Base-by-base conservation (phyloP, 2,113 vertebrate genomes). In the Vireo altiloquus region DNA sequence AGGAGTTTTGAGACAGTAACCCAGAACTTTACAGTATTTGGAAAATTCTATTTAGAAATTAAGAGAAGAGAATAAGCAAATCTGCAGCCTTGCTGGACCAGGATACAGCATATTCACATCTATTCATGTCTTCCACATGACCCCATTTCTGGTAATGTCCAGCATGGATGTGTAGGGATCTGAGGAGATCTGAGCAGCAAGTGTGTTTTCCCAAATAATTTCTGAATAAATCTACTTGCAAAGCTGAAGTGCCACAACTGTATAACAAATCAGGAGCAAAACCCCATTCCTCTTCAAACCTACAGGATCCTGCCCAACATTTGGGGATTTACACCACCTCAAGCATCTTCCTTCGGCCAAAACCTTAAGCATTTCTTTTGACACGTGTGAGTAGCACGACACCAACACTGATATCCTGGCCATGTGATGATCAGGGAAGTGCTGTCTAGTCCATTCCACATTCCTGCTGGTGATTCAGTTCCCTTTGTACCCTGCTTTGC, bases 401-500 rank as follows among this genome's bases (percentile, higher is more conserved):
- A 81, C 22, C 76, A 66, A 25, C 23, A 40, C 6, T 59, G 66
- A 66, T 50, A 93, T 80, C 92, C 71, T 93, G 68, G 47, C 64
- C 79, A 71, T 2, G 0, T 66, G 83, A 68, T 4, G 5, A 39
- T 39, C 40, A 75, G 54, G 75, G 33, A 95, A 93, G 39, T 81
- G 50, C 33, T 95, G 76, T 72, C 79, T 82, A 61, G 50, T 12
- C 56, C 54, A 52, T 85, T 94, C 70, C 72, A 83, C 68, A 83
- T 90, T 94, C 69, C 80, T 84, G 52, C 10, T 71, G 52, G 69
- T 94, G 91, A 92, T 81, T 96, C 91, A 94, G 87, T 76, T 95
- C 90, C 90, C 65, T 91, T 87, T 2, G 0, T 71, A 89, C 30
- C 31, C 77, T 76, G 77, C 49, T 89, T 84, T 87, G 40, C 70